Conservation (phyloP, 2,888 invertebrate genomes). For the Drosophila barbarae region DNA sequence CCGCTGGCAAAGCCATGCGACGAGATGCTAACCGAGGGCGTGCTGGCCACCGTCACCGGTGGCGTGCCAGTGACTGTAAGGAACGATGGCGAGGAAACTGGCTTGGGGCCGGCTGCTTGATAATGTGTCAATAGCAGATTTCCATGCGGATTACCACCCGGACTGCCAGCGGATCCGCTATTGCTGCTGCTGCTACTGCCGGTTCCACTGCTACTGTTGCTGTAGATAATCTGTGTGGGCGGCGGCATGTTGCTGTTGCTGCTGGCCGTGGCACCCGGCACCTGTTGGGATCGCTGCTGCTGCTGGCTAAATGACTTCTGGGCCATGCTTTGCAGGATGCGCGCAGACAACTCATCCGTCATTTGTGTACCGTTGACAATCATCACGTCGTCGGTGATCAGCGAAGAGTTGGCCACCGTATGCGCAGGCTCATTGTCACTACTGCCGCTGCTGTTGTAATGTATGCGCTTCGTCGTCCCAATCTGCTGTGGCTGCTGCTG, state of each 20-base stretch:
- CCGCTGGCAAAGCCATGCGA: slow-evolving; percentile 65
- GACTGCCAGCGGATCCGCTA: slow-evolving; percentile 34
- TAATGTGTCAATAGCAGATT: slow-evolving; percentile 60
- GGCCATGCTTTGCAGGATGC: slow-evolving; percentile 79
- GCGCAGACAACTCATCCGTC: slow-evolving; percentile 79
- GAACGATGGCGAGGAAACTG: slow-evolving; percentile 42
- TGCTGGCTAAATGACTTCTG: slow-evolving; percentile 77
- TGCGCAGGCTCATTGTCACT: slow-evolving; percentile 47
- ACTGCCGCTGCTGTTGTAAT: slow-evolving; percentile 56
- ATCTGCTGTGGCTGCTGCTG: slow-evolving; percentile 25
- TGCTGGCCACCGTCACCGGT: slow-evolving; percentile 38
- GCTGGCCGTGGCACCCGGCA: slow-evolving; percentile 41
- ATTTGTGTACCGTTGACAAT: slow-evolving; percentile 80
- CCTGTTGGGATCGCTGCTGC: slow-evolving; percentile 61
- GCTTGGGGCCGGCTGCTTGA: slow-evolving; percentile 44
- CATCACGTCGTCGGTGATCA: slow-evolving; percentile 78
- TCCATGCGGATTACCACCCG: slow-evolving; percentile 36
- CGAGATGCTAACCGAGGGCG: slow-evolving; percentile 58
- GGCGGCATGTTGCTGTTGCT: slow-evolving; percentile 61
- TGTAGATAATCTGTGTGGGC: slow-evolving; percentile 58
- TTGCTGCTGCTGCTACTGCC: slow-evolving; percentile 18
- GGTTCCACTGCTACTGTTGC: slow-evolving; percentile 12
- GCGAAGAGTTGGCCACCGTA: slow-evolving; percentile 48
- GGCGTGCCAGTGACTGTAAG: slow-evolving; percentile 47
- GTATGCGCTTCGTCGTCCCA: slow-evolving; percentile 42